A percentile compares a stretch with the other conserved stretches of the same genome.
Evolutionary conservation across 2,888 invertebrate genomes (phyloP).

Genomic region (Pristionchus entomophagus): DNA sequence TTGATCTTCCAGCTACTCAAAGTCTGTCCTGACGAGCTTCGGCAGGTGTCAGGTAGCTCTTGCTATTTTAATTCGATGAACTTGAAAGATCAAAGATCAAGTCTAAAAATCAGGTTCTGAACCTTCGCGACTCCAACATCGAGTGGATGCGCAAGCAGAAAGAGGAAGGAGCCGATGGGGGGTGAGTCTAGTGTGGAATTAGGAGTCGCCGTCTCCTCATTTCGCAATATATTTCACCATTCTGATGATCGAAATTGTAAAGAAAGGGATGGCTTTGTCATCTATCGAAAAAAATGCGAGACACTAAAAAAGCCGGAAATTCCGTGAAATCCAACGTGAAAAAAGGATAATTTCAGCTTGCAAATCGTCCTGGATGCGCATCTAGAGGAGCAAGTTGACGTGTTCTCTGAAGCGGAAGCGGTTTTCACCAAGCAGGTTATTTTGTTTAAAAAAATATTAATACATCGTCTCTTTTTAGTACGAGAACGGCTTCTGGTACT

Average conservation of each 20-base stretch:
- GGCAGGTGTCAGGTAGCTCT: slow-evolving; percentile 65
- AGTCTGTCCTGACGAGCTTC: slow-evolving; percentile 69
- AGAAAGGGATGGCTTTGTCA: too few species aligned
- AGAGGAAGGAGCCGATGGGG: slow-evolving; percentile 66
- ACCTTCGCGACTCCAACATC: slow-evolving; percentile 58
- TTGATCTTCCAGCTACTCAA: slow-evolving; percentile 57
- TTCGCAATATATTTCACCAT: background rate
- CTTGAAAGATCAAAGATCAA: background rate
- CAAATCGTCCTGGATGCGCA: slow-evolving; percentile 70
- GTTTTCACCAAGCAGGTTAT: background rate
- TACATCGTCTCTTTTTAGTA: background rate
- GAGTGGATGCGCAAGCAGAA: slow-evolving; percentile 63
- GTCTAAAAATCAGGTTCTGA: slow-evolving; percentile 53
- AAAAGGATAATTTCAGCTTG: slow-evolving; percentile 57
- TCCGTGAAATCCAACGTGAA: too few species aligned
- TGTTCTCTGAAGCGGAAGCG: background rate
- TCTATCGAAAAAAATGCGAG: too few species aligned
- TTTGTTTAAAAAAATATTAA: background rate
- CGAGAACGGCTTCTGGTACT: slow-evolving; percentile 56
- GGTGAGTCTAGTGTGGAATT: slow-evolving; percentile 49
- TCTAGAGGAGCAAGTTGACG: slow-evolving; percentile 66
- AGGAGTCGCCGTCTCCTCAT: too few species aligned
- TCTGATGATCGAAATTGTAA: too few species aligned
- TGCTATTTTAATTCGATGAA: background rate
- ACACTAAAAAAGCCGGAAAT: too few species aligned